A percentile compares a stretch with the other conserved stretches of the same genome.
Evolutionary conservation across 1,140 invertebrate genomes (phyloP).

Genomic region (Leptestheria dahalacensis): DNA sequence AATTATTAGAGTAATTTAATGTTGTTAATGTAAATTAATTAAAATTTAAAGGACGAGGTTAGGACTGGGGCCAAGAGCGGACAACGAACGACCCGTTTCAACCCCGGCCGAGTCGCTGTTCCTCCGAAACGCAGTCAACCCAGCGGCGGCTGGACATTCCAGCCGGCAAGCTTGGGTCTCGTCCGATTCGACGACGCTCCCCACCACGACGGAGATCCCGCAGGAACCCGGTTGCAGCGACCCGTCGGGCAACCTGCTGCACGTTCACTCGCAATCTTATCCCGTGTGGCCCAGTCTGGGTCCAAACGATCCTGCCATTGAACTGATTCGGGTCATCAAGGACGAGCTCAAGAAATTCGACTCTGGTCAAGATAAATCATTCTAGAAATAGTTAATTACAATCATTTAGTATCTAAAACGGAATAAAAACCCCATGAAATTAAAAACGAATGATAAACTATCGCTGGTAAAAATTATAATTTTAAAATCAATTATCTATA

Average conservation of each 20-base stretch:
- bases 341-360: constrained; percentile 15
- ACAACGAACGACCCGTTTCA: not conserved
- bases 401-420: too few relatives aligned
- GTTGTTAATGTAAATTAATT: too few relatives aligned
- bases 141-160: not conserved
- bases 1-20: not conserved
- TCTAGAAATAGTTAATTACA: too few relatives aligned
- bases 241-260: not conserved
- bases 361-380: not conserved
- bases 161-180: not conserved
- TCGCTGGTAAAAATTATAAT: too few relatives aligned
- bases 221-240: not conserved
- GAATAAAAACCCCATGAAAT: too few relatives aligned
- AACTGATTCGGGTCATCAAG: constrained; percentile 12
- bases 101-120: not conserved
- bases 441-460: too few relatives aligned
- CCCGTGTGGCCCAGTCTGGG: constrained; percentile 11
- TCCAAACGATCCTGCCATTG: constrained; percentile 10
- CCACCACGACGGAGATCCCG: not conserved
- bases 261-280: constrained; percentile 13
- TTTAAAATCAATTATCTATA: too few relatives aligned
- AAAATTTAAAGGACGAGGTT: not conserved
- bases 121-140: not conserved
- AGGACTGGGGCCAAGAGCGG: not conserved
- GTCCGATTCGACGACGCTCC: not conserved